Percentiles rank a stretch among this genome's conserved stretches.
Evolutionary conservation across 2,888 invertebrate species (phyloP).

Genomic region (Leptinotarsa tumamoca): DNA sequence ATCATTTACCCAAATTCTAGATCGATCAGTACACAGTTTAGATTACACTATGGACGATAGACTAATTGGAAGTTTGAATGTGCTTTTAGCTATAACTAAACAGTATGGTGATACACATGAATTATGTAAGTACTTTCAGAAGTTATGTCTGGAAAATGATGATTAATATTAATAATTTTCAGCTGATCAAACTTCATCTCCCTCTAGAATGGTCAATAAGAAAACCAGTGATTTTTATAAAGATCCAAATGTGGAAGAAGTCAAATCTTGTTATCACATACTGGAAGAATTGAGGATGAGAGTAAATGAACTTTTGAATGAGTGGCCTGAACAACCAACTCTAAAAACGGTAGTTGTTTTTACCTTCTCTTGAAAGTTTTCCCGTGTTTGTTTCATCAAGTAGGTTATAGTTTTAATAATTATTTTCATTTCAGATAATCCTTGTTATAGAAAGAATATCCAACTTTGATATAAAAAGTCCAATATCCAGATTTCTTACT

Average conservation of each 20-base stretch:
- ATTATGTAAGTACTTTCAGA: slow-evolving; percentile 49
- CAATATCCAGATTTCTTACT: slow-evolving; percentile 88
- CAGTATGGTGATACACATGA: slow-evolving; percentile 65
- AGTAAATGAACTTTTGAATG: slow-evolving; percentile 74
- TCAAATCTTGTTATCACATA: slow-evolving; percentile 77
- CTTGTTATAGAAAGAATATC: slow-evolving; percentile 75
- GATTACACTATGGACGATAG: slow-evolving; percentile 70
- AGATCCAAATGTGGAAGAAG: slow-evolving; percentile 84
- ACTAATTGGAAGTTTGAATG: slow-evolving; percentile 71
- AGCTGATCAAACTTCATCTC: slow-evolving; percentile 52
- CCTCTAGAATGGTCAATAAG: slow-evolving; percentile 47
- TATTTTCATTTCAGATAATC: slow-evolving; percentile 69
- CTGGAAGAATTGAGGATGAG: slow-evolving; percentile 74
- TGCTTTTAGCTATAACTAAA: slow-evolving; percentile 70
- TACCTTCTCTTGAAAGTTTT: no score
- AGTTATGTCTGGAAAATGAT: neutral
- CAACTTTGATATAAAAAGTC: slow-evolving; percentile 81
- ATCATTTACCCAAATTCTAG: slow-evolving; percentile 70
- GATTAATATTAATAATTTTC: slow-evolving; percentile 30
- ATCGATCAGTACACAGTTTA: slow-evolving; percentile 69
- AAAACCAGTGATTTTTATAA: slow-evolving; percentile 80
- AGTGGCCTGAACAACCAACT: slow-evolving; percentile 94
- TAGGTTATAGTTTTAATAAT: neutral
- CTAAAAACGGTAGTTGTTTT: slow-evolving; percentile 74
- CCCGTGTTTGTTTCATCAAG: no score